Percentiles rank a stretch among this genome's conserved stretches.
These are phyloP conservation scores for Stomorhina lunata DNA, from an alignment of 2,888 invertebrate species.

Conservation along the genomic window DNA sequence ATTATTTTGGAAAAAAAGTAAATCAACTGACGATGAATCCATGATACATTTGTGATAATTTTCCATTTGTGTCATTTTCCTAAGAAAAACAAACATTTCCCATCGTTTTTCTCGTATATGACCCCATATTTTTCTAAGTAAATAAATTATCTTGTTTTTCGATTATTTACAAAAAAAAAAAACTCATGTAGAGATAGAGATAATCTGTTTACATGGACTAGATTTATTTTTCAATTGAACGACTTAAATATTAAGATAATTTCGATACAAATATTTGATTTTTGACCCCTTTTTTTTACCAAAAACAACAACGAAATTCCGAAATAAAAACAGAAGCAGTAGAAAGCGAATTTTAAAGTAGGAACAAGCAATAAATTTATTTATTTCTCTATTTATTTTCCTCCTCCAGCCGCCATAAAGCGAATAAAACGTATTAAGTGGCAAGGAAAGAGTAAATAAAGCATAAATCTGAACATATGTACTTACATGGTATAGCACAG, in stretches of 20 bases:
- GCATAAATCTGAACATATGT: constrained; percentile 33
- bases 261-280: not conserved
- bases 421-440: constrained; percentile 2
- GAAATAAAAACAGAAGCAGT: not conserved
- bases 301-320: not conserved
- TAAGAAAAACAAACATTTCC: too few relatives aligned
- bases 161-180: too few relatives aligned
- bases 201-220: too few relatives aligned
- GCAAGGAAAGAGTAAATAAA: constrained; percentile 39
- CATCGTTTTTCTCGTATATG: too few relatives aligned
- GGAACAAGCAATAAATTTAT: not conserved
- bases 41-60: not conserved
- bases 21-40: too few relatives aligned
- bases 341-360: constrained; percentile 2
- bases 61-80: not conserved
- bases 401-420: not conserved
- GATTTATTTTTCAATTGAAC: not conserved
- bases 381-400: too few relatives aligned
- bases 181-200: too few relatives aligned
- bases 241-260: not conserved
- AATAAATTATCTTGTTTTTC: too few relatives aligned
- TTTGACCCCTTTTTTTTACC: constrained; percentile 7
- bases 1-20: too few relatives aligned
- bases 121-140: too few relatives aligned
- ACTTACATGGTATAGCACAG: not conserved